phyloP scores from a whole-genome alignment of 37 sponge, comb jelly and placozoan genomes.

The Ianthella basta region DNA sequence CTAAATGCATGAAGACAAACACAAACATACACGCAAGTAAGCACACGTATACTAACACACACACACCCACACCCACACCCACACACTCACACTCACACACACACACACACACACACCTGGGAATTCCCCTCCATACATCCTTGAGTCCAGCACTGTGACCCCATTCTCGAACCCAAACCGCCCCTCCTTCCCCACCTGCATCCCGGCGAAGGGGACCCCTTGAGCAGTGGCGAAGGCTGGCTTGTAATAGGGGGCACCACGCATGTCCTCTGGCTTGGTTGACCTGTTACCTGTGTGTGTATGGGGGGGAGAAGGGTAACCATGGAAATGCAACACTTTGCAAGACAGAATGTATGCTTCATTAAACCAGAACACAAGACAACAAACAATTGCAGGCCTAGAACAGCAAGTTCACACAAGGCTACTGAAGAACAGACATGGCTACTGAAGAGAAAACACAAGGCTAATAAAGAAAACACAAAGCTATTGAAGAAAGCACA shows the following conservation, averaged over 20 bases:
- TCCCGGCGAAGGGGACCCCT: background rate
- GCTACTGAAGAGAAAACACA: background rate
- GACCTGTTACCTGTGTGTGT: constrained; percentile 9
- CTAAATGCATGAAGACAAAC: background rate
- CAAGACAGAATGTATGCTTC: background rate
- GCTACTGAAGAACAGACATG: background rate
- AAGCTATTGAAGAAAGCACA: too few species aligned
- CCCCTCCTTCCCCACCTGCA: background rate
- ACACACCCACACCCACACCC: constrained; percentile 21
- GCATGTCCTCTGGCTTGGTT: constrained; percentile 17
- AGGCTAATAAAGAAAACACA: background rate
- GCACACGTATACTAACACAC: constrained; percentile 7
- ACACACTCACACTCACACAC: constrained; percentile 24
- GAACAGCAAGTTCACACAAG: background rate
- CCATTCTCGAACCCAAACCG: background rate
- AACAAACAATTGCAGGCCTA: background rate
- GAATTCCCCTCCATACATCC: background rate
- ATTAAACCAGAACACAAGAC: background rate
- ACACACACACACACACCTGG: background rate
- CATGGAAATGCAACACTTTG: background rate
- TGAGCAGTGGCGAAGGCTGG: too few species aligned
- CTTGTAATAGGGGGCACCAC: background rate
- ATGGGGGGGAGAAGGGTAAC: background rate
- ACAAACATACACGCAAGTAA: constrained; percentile 1
- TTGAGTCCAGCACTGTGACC: background rate